Percentiles rank a stretch among this genome's conserved stretches.
Conservation (phyloP, 1,140 invertebrate genomes). For the Drosophila guanche region DNA sequence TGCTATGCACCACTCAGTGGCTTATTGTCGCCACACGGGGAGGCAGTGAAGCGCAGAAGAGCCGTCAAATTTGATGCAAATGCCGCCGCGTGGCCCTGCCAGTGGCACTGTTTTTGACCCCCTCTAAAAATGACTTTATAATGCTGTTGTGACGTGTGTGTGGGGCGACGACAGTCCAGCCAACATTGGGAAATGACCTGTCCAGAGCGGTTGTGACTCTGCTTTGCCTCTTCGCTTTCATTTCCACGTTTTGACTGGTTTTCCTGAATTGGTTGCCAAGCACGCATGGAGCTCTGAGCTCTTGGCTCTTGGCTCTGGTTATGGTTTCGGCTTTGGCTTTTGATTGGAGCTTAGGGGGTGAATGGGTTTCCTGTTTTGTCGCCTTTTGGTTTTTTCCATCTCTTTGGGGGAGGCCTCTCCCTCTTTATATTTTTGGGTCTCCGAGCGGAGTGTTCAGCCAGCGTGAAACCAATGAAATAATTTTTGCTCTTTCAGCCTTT, state of each 20-base stretch:
- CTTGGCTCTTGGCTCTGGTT: not conserved
- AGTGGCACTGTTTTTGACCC: slow-evolving; percentile 8
- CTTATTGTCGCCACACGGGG: slow-evolving; percentile 8
- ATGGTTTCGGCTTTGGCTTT: slow-evolving; percentile 19
- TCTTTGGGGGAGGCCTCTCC: slow-evolving; percentile 8
- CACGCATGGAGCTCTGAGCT: slow-evolving; percentile 20
- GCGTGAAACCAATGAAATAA: slow-evolving; percentile 59
- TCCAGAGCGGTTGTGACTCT: not conserved
- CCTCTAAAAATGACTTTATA: slow-evolving; percentile 38
- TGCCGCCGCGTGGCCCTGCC: slow-evolving; percentile 10
- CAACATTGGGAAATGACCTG: no score
- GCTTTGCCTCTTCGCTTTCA: slow-evolving; percentile 4
- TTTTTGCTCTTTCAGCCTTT: slow-evolving; percentile 40
- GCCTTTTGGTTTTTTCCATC: slow-evolving; percentile 31
- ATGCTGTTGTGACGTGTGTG: slow-evolving; percentile 35
- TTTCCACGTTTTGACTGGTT: not conserved
- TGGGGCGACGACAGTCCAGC: slow-evolving; percentile 10
- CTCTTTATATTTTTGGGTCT: slow-evolving; percentile 18
- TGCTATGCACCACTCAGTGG: slow-evolving; percentile 44
- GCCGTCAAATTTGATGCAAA: slow-evolving; percentile 50
- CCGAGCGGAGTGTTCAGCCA: slow-evolving; percentile 11
- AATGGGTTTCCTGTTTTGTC: slow-evolving; percentile 34
- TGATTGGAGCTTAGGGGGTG: slow-evolving; percentile 27
- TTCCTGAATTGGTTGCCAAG: slow-evolving; percentile 28
- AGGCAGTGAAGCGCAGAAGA: slow-evolving; percentile 68